phyloP scores from a whole-genome alignment of 35 echinoderm and acorn worm species.

The Diadema setosum region DNA sequence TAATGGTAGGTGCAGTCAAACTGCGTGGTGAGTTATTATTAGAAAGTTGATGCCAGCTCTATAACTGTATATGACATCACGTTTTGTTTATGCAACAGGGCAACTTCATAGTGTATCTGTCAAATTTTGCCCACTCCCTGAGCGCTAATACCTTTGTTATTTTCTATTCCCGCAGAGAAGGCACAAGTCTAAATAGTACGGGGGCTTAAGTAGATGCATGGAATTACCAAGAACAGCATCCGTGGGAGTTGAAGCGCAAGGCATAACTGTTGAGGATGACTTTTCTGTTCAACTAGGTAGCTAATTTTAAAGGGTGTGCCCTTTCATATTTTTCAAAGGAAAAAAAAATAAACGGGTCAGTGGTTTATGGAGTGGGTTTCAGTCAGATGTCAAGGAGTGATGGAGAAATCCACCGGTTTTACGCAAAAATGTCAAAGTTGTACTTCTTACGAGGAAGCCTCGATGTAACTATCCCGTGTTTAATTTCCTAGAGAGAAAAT shows the following conservation, averaged over 20 bases:
- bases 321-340: slow-evolving; percentile 1
- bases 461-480: too few relatives aligned
- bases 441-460: too few relatives aligned
- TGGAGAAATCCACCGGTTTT: not conserved
- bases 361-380: not conserved
- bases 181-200: not conserved
- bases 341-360: not conserved
- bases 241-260: not conserved
- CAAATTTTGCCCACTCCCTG: too few relatives aligned
- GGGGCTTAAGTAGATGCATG: slow-evolving; percentile 5
- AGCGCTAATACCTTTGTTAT: not conserved
- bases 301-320: not conserved
- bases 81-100: too few relatives aligned
- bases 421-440: not conserved
- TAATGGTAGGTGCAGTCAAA: too few relatives aligned
- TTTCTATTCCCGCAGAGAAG: not conserved
- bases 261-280: not conserved
- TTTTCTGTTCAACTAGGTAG: too few relatives aligned
- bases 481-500: too few relatives aligned
- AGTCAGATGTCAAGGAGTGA: not conserved
- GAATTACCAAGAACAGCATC: not conserved
- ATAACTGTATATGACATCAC: too few relatives aligned
- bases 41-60: too few relatives aligned
- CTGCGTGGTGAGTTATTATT: too few relatives aligned
- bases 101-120: too few relatives aligned